Evolutionary conservation across 2,888 invertebrate genomes (phyloP).

Genomic region (Galerucella calmariensis): DNA sequence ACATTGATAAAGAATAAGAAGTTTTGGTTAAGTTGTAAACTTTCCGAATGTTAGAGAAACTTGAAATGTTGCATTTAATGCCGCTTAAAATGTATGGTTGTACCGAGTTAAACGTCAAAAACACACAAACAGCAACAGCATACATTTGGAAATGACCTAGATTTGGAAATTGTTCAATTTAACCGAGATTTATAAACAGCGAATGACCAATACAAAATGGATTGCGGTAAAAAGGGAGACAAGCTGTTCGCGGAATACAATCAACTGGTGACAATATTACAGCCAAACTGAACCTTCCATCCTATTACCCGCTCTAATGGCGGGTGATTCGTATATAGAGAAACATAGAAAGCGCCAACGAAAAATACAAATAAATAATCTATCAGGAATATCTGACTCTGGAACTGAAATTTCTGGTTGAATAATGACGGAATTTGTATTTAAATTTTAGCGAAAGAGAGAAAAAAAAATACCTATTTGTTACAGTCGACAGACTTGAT

Average conservation of each 20-base stretch:
- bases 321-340: no score
- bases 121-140: background rate
- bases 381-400: constrained; percentile 3
- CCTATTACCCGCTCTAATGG: constrained; percentile 17
- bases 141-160: background rate
- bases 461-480: background rate
- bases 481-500: no score
- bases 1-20: no score
- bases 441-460: background rate
- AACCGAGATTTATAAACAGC: constrained; percentile 7
- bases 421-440: background rate
- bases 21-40: no score
- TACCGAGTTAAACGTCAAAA: background rate
- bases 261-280: constrained; percentile 20
- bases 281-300: constrained; percentile 12
- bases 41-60: no score
- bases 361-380: constrained; percentile 5
- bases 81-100: no score
- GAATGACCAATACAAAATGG: constrained; percentile 17
- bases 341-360: background rate
- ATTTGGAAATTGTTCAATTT: background rate
- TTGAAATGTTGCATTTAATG: no score
- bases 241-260: constrained; percentile 16
- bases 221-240: constrained; percentile 17
- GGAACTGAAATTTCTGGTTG: constrained; percentile 6